phyloP scores from a whole-genome alignment of 2,113 vertebrate genomes.

The Neopipo cinnamomea region DNA sequence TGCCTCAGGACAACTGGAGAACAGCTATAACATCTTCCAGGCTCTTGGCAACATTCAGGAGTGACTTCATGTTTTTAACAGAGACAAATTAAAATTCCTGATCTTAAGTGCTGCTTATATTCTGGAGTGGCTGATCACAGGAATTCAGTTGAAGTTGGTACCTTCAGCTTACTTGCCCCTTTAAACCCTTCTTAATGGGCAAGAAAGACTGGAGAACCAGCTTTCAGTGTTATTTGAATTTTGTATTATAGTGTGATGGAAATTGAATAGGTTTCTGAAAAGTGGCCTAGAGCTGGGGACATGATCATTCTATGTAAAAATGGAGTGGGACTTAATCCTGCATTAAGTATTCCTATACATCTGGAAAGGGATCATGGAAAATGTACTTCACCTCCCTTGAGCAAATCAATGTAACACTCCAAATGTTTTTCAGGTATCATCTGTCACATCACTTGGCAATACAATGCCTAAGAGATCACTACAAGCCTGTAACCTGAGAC shows the following conservation, averaged over 20 bases:
- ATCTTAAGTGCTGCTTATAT: constrained; percentile 21
- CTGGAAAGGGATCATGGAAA: neutral
- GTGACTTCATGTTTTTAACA: constrained; percentile 66
- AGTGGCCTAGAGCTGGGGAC: neutral
- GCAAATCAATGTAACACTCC: neutral
- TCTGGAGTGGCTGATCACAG: neutral
- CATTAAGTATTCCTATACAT: neutral
- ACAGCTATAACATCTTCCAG: constrained; percentile 59
- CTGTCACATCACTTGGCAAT: neutral
- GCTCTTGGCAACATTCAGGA: constrained; percentile 68
- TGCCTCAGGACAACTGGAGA: constrained; percentile 62
- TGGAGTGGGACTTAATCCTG: neutral
- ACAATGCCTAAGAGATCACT: neutral
- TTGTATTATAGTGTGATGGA: neutral
- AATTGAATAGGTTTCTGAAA: neutral
- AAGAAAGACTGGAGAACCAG: neutral
- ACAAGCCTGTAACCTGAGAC: neutral
- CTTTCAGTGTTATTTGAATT: neutral
- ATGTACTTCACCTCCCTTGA: neutral
- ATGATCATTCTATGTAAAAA: neutral
- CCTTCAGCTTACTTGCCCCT: neutral
- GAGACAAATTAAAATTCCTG: constrained; percentile 65
- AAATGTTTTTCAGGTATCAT: neutral
- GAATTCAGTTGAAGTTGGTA: neutral
- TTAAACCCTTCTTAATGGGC: neutral